Conservation (phyloP, 2,797 vertebrate genomes). For the Coregonus suidteri region DNA sequence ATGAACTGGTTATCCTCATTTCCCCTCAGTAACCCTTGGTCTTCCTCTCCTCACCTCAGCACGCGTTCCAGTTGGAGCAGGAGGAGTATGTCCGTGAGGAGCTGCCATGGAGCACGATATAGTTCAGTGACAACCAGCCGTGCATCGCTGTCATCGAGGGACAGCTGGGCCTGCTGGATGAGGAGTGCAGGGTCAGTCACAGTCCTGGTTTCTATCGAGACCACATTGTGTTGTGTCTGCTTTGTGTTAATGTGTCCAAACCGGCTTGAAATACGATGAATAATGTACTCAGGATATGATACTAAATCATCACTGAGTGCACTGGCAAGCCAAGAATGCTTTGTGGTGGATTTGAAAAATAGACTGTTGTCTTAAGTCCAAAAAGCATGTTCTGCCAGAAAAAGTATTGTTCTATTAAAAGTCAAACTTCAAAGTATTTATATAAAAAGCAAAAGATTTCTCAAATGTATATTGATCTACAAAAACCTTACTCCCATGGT, state of each 20-base stretch:
- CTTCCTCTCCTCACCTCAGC: conserved; percentile 56
- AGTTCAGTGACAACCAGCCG: conserved; percentile 81
- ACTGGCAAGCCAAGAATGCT: background rate
- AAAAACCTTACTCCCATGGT: background rate
- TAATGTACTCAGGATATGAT: background rate
- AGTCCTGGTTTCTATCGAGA: background rate
- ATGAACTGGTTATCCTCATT: background rate
- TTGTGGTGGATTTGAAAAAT: background rate
- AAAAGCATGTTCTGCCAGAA: background rate
- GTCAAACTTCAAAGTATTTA: background rate
- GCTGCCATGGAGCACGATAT: conserved; percentile 79
- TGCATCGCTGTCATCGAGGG: conserved; percentile 81
- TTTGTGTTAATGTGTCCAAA: conserved; percentile 4
- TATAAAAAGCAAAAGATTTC: background rate
- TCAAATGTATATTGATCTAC: background rate
- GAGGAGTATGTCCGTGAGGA: conserved; percentile 81
- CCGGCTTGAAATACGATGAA: background rate
- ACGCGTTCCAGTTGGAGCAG: conserved; percentile 82
- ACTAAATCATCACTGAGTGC: background rate
- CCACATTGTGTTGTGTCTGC: background rate
- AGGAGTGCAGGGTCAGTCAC: conserved; percentile 76
- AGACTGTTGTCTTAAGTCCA: background rate
- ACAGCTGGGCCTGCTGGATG: conserved; percentile 79
- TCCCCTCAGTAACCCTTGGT: background rate
- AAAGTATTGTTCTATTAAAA: background rate